Evolutionary conservation across 2,797 vertebrate species (phyloP).

Genomic region (Rhinichthys osculus): DNA sequence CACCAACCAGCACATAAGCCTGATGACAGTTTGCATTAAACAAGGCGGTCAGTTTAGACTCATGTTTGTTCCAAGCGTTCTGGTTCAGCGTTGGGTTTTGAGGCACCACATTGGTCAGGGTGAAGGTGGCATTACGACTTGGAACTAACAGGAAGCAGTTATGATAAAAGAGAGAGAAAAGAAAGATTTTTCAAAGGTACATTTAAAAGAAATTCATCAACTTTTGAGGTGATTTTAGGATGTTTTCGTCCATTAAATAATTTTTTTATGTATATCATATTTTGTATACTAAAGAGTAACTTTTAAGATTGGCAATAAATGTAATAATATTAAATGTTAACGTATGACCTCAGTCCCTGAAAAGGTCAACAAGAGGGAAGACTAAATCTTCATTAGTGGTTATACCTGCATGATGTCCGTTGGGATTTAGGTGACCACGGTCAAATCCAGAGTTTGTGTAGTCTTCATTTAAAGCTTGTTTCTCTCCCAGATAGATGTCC

Average conservation of each 20-base stretch:
- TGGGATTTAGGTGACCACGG: conserved; percentile 82
- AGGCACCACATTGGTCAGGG: conserved; percentile 79
- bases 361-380: neutral
- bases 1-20: conserved; percentile 77
- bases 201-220: neutral
- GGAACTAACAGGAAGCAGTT: conserved; percentile 66
- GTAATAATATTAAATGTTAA: neutral
- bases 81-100: conserved; percentile 79
- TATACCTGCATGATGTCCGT: conserved; percentile 79
- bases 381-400: neutral
- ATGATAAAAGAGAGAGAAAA: neutral
- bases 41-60: conserved; percentile 70
- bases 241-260: neutral
- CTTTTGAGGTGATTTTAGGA: neutral
- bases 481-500: conserved; percentile 73
- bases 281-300: no score
- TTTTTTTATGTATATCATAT: neutral
- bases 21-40: conserved; percentile 70
- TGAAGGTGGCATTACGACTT: conserved; percentile 78
- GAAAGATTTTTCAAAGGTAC: neutral
- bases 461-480: conserved; percentile 80
- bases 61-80: conserved; percentile 74
- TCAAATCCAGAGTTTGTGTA: conserved; percentile 78
- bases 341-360: neutral
- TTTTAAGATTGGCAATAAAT: neutral